Conservation (phyloP, 2,888 invertebrate species). For the Nomada fabriciana region DNA sequence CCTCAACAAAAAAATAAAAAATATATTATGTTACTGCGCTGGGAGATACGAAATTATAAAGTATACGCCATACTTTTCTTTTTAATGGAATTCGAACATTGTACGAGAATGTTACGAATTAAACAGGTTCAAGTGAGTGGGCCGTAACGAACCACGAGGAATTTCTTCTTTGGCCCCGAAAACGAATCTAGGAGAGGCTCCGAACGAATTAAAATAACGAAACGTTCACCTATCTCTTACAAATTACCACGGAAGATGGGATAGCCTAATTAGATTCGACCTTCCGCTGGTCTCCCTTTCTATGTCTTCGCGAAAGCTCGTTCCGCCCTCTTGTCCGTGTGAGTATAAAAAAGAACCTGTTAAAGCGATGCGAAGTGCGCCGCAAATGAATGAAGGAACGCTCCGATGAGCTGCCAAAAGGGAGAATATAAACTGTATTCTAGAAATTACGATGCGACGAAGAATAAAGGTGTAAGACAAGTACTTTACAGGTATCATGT, state of each 20-base stretch:
- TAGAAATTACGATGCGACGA: background rate
- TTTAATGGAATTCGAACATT: conserved; percentile 4
- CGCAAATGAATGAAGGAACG: conserved; percentile 40
- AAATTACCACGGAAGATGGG: conserved; percentile 52
- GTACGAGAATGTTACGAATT: background rate
- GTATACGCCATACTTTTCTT: background rate
- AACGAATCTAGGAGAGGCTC: conserved; percentile 10
- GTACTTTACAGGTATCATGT: too few species aligned
- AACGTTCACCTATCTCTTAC: conserved; percentile 44
- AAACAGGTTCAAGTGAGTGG: conserved; percentile 13
- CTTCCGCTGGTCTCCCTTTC: conserved; percentile 4
- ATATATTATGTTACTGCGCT: background rate
- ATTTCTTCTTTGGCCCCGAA: conserved; percentile 8
- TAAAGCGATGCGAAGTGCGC: conserved; percentile 33
- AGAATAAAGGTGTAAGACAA: background rate
- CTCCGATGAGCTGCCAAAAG: background rate
- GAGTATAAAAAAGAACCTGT: conserved; percentile 37
- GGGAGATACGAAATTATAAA: background rate
- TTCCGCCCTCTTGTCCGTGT: background rate
- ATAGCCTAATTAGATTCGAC: conserved; percentile 57
- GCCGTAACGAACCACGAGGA: background rate
- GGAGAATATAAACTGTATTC: conserved; percentile 4
- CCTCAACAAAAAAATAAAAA: background rate
- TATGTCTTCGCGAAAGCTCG: background rate
- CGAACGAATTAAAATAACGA: conserved; percentile 46